Evolutionary conservation across 2,797 vertebrate genomes (phyloP).

Genomic region (Crypturellus tataupa): DNA sequence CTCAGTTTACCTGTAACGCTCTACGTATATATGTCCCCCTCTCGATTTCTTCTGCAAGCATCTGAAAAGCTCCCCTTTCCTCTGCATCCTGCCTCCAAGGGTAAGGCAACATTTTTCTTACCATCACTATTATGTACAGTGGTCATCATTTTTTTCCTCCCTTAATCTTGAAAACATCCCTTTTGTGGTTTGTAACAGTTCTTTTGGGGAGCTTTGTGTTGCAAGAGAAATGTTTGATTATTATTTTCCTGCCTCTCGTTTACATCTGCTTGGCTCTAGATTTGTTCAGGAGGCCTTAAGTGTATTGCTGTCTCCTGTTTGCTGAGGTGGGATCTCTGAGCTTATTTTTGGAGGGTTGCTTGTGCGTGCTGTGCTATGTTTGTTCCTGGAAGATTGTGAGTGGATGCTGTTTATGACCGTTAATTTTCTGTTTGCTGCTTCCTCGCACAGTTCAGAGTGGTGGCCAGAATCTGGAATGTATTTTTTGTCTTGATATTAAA

Average conservation of each 20-base stretch:
- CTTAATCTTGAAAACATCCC: not conserved
- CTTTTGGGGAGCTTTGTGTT: not conserved
- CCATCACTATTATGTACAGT: not conserved
- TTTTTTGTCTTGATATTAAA: not conserved
- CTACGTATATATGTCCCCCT: not conserved
- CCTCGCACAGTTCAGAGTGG: not conserved
- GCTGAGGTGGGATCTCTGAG: not conserved
- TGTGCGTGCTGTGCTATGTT: not conserved
- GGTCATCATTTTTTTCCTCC: not conserved
- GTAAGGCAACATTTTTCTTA: constrained; percentile 13
- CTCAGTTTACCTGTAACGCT: not conserved
- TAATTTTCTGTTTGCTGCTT: not conserved
- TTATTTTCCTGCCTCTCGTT: not conserved
- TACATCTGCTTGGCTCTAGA: not conserved
- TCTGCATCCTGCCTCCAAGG: not conserved
- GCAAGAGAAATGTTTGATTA: not conserved
- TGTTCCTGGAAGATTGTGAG: not conserved
- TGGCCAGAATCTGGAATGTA: not conserved
- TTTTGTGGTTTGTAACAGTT: not conserved
- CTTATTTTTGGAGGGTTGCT: constrained; percentile 14
- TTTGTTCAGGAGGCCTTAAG: not conserved
- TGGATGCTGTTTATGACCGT: not conserved
- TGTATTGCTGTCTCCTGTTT: not conserved
- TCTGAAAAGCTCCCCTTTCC: not conserved
- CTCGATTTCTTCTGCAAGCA: not conserved